Conservation (phyloP, 1,140 invertebrate genomes). For the Drosophila kikkawai region DNA sequence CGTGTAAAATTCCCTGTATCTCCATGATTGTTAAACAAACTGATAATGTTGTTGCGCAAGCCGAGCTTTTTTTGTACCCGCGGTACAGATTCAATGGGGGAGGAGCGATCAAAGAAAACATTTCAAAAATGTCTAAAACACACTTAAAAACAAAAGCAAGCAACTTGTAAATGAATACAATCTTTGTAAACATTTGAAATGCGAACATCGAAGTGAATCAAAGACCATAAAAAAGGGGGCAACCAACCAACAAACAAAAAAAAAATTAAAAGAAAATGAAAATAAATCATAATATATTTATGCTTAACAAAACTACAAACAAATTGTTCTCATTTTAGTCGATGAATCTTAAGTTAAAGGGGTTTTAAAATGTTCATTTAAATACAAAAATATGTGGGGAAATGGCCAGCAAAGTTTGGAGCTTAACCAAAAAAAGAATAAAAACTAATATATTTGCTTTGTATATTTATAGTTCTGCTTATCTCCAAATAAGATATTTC, state of each 20-base stretch:
- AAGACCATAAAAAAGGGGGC: slow-evolving; percentile 35
- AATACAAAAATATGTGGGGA: too few relatives aligned
- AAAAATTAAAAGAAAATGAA: slow-evolving; percentile 21
- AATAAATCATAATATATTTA: slow-evolving; percentile 64
- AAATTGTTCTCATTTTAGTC: neutral
- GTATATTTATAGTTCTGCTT: neutral
- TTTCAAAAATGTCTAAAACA: slow-evolving; percentile 74
- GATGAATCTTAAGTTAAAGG: neutral
- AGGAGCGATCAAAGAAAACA: slow-evolving; percentile 60
- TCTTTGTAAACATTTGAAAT: slow-evolving; percentile 70
- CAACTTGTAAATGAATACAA: slow-evolving; percentile 71
- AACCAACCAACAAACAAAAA: slow-evolving; percentile 33
- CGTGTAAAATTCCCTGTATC: slow-evolving; percentile 31
- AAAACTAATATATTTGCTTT: neutral
- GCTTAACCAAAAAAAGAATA: neutral
- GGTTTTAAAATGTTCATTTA: neutral
- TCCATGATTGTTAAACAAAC: slow-evolving; percentile 32
- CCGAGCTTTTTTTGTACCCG: slow-evolving; percentile 23
- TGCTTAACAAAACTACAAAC: slow-evolving; percentile 72
- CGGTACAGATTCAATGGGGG: slow-evolving; percentile 14
- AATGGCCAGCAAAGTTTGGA: neutral
- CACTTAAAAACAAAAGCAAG: slow-evolving; percentile 28
- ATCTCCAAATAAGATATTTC: neutral
- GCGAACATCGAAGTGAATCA: slow-evolving; percentile 30
- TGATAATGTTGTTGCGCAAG: slow-evolving; percentile 21